Evolutionary conservation across 2,113 vertebrate species (phyloP).

Genomic region (Misgurnus mizolepis): DNA sequence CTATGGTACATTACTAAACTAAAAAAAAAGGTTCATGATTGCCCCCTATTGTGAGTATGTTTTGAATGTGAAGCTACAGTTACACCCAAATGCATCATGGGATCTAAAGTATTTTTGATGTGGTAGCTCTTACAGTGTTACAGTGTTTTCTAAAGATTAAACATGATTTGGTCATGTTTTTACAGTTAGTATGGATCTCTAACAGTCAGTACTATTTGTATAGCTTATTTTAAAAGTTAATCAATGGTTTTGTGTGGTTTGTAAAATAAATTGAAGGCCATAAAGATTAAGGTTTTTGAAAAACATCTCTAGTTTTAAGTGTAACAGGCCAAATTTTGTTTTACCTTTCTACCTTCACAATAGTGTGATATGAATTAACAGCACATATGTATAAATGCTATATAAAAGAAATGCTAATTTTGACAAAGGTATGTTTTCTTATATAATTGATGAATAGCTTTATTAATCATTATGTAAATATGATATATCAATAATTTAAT

Average conservation of each 20-base stretch:
- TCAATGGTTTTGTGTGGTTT: constrained; percentile 35
- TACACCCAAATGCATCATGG: constrained; percentile 21
- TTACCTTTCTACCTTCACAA: constrained; percentile 6
- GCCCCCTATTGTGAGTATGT: constrained; percentile 12
- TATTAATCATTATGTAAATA: constrained; percentile 37
- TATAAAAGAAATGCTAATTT: constrained; percentile 30
- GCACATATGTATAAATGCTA: constrained; percentile 2
- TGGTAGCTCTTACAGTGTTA: constrained; percentile 3
- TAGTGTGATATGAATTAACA: not conserved
- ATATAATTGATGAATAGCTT: constrained; percentile 34
- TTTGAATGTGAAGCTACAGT: constrained; percentile 31
- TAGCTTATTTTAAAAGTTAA: constrained; percentile 11
- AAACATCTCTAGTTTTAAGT: constrained; percentile 12
- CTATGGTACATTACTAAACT: constrained; percentile 95
- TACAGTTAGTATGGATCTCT: constrained; percentile 32
- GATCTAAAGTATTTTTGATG: constrained; percentile 8
- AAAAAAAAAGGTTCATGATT: constrained; percentile 53
- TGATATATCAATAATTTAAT: constrained; percentile 31
- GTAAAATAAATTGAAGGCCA: constrained; percentile 23
- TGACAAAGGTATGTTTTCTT: constrained; percentile 20
- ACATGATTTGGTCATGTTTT: constrained; percentile 30
- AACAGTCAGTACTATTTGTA: constrained; percentile 34
- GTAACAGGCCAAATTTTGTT: constrained; percentile 20
- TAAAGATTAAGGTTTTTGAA: constrained; percentile 29
- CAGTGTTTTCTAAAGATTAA: constrained; percentile 50